Percentiles rank a stretch among this genome's conserved stretches.
These are phyloP conservation scores for Glaucomys volans DNA, from an alignment of 2,113 vertebrate genomes.

Conservation along the genomic window DNA sequence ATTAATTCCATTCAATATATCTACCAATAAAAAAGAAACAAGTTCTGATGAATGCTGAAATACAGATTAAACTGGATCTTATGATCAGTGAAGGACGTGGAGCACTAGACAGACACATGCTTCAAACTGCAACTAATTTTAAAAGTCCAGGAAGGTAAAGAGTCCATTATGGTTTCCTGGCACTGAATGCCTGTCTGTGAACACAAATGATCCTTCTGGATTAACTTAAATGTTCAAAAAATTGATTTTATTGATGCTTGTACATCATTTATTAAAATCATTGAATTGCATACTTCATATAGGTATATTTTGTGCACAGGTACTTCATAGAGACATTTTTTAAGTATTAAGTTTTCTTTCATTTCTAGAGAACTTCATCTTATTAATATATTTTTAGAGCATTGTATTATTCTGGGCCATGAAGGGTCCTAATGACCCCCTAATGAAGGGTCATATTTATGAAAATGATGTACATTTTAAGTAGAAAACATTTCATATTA, in stretches of 20 bases:
- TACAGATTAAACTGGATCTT: no score
- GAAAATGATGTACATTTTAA: background rate
- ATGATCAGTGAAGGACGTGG: no score
- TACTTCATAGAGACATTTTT: background rate
- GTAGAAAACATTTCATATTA: background rate
- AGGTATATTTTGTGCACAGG: background rate
- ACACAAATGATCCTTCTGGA: background rate
- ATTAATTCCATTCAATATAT: no score
- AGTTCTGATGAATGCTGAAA: no score
- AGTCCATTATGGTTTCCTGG: no score
- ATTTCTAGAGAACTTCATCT: background rate
- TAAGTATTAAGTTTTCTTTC: background rate
- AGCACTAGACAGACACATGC: no score
- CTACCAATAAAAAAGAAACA: no score
- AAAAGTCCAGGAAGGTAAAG: background rate
- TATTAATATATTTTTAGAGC: background rate
- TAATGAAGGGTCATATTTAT: background rate
- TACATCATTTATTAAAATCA: background rate
- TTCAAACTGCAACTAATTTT: no score
- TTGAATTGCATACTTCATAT: background rate
- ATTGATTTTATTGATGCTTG: background rate
- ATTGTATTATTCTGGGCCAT: background rate
- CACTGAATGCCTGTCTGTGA: fast-evolving
- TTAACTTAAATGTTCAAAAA: background rate
- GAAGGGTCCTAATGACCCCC: no score